A percentile compares a stretch with the other conserved stretches of the same genome.
phyloP scores from a whole-genome alignment of 2,113 vertebrate genomes.

The Corythornis cristatus region DNA sequence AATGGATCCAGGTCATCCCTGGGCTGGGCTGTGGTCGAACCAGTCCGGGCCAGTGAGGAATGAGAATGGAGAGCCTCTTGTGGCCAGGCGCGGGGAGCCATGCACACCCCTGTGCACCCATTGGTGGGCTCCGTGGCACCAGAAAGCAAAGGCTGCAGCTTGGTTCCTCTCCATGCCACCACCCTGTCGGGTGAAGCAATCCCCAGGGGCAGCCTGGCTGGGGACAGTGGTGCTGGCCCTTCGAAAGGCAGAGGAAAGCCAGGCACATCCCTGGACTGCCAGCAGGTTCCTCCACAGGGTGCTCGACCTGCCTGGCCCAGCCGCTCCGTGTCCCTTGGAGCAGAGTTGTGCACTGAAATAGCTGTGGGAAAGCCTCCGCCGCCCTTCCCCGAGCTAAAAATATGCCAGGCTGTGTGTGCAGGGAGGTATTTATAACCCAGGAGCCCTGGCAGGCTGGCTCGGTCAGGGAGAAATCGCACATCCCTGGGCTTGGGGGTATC shows the following conservation, averaged over 20 bases:
- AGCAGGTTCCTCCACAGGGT: accelerated
- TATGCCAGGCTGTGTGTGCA: constrained; percentile 6
- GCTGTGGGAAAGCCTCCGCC: constrained; percentile 62
- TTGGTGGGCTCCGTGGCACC: neutral
- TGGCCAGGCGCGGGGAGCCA: accelerated
- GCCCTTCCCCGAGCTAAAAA: constrained; percentile 47
- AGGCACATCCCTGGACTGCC: neutral
- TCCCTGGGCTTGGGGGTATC: neutral
- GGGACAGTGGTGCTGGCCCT: accelerated
- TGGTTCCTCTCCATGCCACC: neutral
- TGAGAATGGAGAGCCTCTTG: neutral
- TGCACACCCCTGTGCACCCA: accelerated
- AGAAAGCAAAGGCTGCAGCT: neutral
- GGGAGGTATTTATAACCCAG: constrained; percentile 60
- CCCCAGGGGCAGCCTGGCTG: neutral
- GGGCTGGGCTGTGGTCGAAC: constrained; percentile 33
- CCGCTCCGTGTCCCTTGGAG: neutral
- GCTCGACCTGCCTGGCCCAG: neutral
- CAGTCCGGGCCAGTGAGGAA: constrained; percentile 10
- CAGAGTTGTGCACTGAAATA: constrained; percentile 30
- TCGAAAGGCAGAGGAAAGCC: neutral
- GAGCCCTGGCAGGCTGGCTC: constrained; percentile 33
- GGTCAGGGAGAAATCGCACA: neutral
- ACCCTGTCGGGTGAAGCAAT: accelerated
- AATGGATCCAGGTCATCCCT: constrained; percentile 54